Percentiles rank a stretch among this genome's conserved stretches.
Evolutionary conservation across 2,113 vertebrate species (phyloP).

Genomic region (Hassar affinis): DNA sequence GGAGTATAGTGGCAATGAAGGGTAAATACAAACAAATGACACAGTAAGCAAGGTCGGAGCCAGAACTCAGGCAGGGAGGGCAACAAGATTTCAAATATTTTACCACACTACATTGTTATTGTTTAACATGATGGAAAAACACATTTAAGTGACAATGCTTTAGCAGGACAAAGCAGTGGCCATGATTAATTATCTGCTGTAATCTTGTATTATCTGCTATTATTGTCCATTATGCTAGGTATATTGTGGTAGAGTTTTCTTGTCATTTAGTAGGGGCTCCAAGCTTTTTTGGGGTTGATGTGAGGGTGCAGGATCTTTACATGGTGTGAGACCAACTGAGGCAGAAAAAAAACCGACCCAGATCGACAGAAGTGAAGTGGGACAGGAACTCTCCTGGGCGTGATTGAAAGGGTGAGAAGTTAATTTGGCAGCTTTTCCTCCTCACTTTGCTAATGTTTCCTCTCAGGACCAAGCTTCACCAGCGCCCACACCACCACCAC

Average conservation of each 20-base stretch:
- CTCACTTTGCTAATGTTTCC: conserved; percentile 96
- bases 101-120: conserved; percentile 52
- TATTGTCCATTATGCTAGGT: conserved; percentile 48
- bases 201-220: conserved; percentile 60
- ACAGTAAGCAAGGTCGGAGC: conserved; percentile 43
- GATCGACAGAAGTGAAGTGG: conserved; percentile 84
- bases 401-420: conserved; percentile 99
- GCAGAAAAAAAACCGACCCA: conserved; percentile 71
- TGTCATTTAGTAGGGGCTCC: conserved; percentile 18
- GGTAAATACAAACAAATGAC: conserved; percentile 62
- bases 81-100: conserved; percentile 54
- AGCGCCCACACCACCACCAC: conserved; percentile 54
- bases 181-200: conserved; percentile 62
- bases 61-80: conserved; percentile 3
- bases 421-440: conserved; percentile 99
- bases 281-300: conserved; percentile 44
- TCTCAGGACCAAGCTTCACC: conserved; percentile 80
- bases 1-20: conserved; percentile 28
- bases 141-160: conserved; percentile 54
- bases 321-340: conserved; percentile 63
- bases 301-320: conserved; percentile 60
- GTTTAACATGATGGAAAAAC: conserved; percentile 47
- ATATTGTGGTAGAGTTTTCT: conserved; percentile 49
- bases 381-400: conserved; percentile 96
- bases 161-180: conserved; percentile 56